Percentiles rank a stretch among this genome's conserved stretches.
Conservation (phyloP, 2,113 vertebrate genomes). For the Sceloporus tristichus region DNA sequence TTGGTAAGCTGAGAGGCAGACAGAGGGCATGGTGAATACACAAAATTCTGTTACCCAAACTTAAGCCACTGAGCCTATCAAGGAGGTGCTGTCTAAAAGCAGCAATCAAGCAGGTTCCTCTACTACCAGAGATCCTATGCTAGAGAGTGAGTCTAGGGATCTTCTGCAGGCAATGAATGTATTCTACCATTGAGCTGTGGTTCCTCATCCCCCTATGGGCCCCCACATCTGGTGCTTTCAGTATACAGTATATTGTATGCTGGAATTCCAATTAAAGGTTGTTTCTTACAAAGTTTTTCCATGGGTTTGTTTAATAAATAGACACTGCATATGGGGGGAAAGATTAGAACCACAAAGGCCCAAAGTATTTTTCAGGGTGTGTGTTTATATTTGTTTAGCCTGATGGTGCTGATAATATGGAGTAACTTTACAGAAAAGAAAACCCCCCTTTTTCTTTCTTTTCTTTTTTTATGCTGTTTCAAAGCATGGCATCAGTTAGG, state of each 20-base stretch:
- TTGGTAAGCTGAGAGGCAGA: background rate
- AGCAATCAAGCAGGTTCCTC: background rate
- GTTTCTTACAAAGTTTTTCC: background rate
- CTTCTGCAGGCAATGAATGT: background rate
- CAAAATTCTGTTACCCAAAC: background rate
- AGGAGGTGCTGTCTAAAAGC: background rate
- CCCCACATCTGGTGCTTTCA: background rate
- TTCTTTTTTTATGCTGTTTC: conserved; percentile 18
- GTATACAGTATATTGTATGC: background rate
- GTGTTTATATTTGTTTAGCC: background rate
- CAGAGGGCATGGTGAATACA: background rate
- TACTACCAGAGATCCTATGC: background rate
- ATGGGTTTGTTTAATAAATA: background rate
- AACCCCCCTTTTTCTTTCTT: background rate
- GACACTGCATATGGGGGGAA: background rate
- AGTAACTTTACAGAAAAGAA: conserved; percentile 37
- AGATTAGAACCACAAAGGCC: background rate
- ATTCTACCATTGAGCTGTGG: background rate
- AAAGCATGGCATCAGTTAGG: fast-evolving
- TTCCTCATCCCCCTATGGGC: background rate
- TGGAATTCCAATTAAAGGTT: background rate
- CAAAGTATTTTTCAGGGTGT: conserved; percentile 10
- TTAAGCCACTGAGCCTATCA: background rate
- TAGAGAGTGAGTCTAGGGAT: background rate
- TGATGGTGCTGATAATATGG: conserved; percentile 7